Evolutionary conservation across 2,888 invertebrate species (phyloP), one percentile per base, ranked within the genome.

Genomic region (Microdon myrmicae): DNA sequence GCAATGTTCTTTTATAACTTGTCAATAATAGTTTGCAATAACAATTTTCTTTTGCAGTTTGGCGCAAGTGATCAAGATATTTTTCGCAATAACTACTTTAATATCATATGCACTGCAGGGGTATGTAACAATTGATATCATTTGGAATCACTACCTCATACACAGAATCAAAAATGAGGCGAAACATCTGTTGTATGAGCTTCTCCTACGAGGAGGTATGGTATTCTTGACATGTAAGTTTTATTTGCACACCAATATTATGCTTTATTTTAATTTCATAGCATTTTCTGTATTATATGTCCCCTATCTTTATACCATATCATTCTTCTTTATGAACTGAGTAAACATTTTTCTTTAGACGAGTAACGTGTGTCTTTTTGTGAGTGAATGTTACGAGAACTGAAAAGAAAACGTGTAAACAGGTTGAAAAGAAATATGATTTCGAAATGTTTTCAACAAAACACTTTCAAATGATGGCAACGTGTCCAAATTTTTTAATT

Each of bases 71-170:
- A 90, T 90, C 0, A 91, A 92, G 74, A 70, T 91, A 19, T 89
- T 92, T 86, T 92, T 92, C 53, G 92, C 92, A 0, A 80, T 90
- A 0, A 91, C 92, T 10, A 92, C 97, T 35, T 94, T 96, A 83
- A 87, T 97, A 71, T 94, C 96, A 0, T 98, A 97, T 82, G 90
- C 92, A 22, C 84, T 98, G n/a, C 97, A 98, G 79, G 96, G 98
- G 79, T 98, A 97, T 81, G 98, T 99, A 3, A 96, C 98, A 0
- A 90, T 96, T 84, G 92, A 93, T 72, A 94, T 98, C 56, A 89
- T 97, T 68, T 96, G 95, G 94, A 68, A 74, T 44, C 80, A 79
- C 23, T 82, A 81, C 51, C 69, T 83, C 28, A 78, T 79, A 28
- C 95, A 94, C 70, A 87, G 86, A 68, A 78, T 89, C 7, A 87